Evolutionary conservation across 2,888 invertebrate genomes (phyloP).

Genomic region (Didymodactylos carnosus): DNA sequence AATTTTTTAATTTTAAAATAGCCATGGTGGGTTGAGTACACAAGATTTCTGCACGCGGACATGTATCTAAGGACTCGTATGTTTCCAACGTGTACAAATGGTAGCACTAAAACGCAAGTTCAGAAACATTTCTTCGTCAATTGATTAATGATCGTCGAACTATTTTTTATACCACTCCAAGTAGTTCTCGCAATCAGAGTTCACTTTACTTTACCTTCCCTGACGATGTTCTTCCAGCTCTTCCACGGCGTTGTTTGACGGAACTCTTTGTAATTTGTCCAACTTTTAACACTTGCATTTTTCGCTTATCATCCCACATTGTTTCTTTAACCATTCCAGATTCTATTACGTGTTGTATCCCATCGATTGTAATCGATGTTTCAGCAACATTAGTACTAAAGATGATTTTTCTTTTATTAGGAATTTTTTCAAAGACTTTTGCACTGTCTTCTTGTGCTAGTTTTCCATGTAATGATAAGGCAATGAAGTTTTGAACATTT

Average conservation of each 20-base stretch:
- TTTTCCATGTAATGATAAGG: slow-evolving; percentile 23
- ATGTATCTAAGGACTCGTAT: slow-evolving; percentile 23
- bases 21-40: slow-evolving; percentile 24
- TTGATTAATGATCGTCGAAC: background rate
- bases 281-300: slow-evolving; percentile 23
- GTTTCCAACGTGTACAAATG: slow-evolving; percentile 26
- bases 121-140: background rate
- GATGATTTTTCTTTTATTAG: slow-evolving; percentile 26
- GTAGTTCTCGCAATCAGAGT: background rate
- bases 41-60: slow-evolving; percentile 29
- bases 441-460: slow-evolving; percentile 27
- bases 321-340: slow-evolving; percentile 31
- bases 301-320: slow-evolving; percentile 25
- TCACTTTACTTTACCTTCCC: slow-evolving; percentile 20
- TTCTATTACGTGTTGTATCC: slow-evolving; percentile 34
- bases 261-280: slow-evolving; percentile 26
- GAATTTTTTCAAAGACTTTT: slow-evolving; percentile 22
- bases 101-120: slow-evolving; percentile 20
- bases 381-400: slow-evolving; percentile 35
- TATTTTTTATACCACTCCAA: background rate
- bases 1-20: slow-evolving; percentile 24
- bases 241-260: slow-evolving; percentile 33
- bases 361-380: slow-evolving; percentile 34
- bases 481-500: slow-evolving; percentile 35
- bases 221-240: slow-evolving; percentile 32